Base-by-base conservation (phyloP, 2,888 invertebrate genomes). In the Agelastica alni region DNA sequence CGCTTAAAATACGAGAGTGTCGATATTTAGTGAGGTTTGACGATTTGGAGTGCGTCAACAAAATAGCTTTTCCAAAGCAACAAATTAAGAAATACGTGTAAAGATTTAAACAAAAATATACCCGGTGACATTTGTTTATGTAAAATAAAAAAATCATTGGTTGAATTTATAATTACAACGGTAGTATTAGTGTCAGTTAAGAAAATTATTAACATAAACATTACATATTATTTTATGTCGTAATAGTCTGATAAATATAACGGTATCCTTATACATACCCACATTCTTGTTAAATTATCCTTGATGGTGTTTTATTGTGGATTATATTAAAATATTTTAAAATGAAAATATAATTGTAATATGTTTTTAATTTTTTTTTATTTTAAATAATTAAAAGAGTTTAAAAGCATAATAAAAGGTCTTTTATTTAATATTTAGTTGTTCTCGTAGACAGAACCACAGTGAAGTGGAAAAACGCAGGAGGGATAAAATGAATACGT, bases 401-500 rank as follows among this genome's bases (percentile, higher is more conserved):
- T n/a, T n/a, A n/a, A n/a, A n/a, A n/a, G n/a, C n/a, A n/a, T n/a
- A n/a, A n/a, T n/a, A n/a, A n/a, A n/a, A n/a, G n/a, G n/a, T n/a
- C n/a, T n/a, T n/a, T n/a, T n/a, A n/a, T n/a, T n/a, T n/a, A n/a
- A n/a, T n/a, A n/a, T n/a, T n/a, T n/a, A n/a, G n/a, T n/a, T n/a
- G n/a, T n/a, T n/a, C n/a, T n/a, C n/a, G n/a, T 75, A 94, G 94
- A 69, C 95, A 95, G 77, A 96, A 95, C 77, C 96, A 96, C 79
- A 95, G 95, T 76, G 95, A 96, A 79, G 96, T 96, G 57, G 96
- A 96, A 78, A 96, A 96, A 75, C 81, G 96, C 0, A 83, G 96
- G 0, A 83, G 96, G 20, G 95, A 96, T 76, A 96, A 96, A 78
- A 96, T 96, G 95, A 96, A 96, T 79, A 91, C 90, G 0, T 95